Evolutionary conservation across 2,113 vertebrate species (phyloP).

Genomic region (Anoplopoma fimbria): DNA sequence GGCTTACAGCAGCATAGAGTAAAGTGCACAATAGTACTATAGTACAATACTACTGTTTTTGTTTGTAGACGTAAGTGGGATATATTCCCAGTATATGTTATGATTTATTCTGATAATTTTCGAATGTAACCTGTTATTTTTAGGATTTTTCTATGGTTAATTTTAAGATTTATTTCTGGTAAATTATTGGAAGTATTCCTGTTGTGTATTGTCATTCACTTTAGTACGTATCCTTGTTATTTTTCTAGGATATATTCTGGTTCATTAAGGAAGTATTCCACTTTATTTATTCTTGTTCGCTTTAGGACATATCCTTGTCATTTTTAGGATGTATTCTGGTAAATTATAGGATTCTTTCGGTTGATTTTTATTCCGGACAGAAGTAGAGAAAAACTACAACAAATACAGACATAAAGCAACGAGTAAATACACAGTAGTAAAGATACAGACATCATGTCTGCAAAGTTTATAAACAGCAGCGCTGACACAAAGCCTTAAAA

Average conservation of each 20-base stretch:
- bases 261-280: neutral
- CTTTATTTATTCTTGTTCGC: neutral
- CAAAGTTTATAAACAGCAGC: neutral
- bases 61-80: neutral
- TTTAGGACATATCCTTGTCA: no score
- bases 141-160: neutral
- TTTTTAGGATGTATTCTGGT: neutral
- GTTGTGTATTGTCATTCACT: neutral
- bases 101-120: neutral
- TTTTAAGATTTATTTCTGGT: neutral
- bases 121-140: neutral
- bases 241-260: neutral
- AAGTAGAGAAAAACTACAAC: neutral
- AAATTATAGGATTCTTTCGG: no score
- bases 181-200: neutral
- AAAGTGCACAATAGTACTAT: no score
- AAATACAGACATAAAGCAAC: neutral
- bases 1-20: no score
- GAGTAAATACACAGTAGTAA: neutral
- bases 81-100: neutral
- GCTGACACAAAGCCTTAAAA: neutral
- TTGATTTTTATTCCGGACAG: neutral
- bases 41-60: neutral
- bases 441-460: neutral
- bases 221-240: neutral